A percentile compares a stretch with the other conserved stretches of the same genome.
These are phyloP conservation scores for Ypsolopha sequella DNA, from an alignment of 2,888 invertebrate genomes.

Conservation along the genomic window DNA sequence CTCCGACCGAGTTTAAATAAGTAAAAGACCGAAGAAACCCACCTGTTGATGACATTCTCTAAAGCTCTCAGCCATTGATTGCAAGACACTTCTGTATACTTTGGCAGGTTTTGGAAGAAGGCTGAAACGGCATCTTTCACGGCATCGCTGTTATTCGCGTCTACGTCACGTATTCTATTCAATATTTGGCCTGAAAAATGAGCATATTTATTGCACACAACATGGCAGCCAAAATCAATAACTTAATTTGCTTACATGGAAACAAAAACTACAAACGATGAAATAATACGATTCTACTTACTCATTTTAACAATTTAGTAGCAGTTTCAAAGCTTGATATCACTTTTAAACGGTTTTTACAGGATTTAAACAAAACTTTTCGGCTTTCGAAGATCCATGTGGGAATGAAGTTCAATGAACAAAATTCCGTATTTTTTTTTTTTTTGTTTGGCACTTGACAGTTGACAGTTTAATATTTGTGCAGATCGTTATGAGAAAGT, in stretches of 20 bases:
- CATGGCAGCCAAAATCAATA: not conserved
- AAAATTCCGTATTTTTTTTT: too few relatives aligned
- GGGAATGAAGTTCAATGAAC: not conserved
- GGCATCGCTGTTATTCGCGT: constrained; percentile 46
- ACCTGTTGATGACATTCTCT: constrained; percentile 47
- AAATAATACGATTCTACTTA: constrained; percentile 12
- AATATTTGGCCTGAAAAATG: constrained; percentile 43
- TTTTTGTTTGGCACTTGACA: too few relatives aligned
- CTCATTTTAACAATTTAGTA: constrained; percentile 17
- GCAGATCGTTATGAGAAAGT: too few relatives aligned
- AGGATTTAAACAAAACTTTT: not conserved
- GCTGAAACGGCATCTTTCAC: constrained; percentile 39
- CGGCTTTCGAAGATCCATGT: not conserved
- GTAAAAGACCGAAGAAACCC: constrained; percentile 11
- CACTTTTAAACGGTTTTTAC: not conserved
- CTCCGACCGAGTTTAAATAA: too few relatives aligned
- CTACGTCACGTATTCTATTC: constrained; percentile 40
- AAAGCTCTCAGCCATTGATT: constrained; percentile 37
- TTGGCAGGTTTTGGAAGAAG: constrained; percentile 41
- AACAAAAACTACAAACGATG: too few relatives aligned
- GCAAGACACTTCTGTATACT: constrained; percentile 27
- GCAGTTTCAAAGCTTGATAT: not conserved
- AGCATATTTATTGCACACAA: not conserved
- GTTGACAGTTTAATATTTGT: too few relatives aligned
- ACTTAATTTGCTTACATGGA: not conserved